A percentile compares a stretch with the other conserved stretches of the same genome.
Conservation (phyloP, 2,113 vertebrate species). For the Heterotis niloticus region DNA sequence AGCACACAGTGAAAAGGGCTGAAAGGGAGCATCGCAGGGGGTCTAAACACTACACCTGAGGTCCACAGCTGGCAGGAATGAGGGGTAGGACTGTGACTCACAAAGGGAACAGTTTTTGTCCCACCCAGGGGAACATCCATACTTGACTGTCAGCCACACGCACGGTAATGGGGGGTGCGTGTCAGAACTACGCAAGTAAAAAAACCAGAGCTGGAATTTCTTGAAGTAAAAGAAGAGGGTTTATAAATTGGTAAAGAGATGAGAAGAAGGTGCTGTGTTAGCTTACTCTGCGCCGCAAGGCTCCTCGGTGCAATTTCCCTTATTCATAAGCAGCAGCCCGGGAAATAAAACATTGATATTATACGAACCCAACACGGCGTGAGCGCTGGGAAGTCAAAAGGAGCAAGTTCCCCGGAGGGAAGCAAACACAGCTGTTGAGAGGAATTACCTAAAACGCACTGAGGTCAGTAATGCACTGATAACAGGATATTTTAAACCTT, state of each 20-base stretch:
- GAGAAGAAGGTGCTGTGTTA: conserved; percentile 63
- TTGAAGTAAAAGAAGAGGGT: conserved; percentile 27
- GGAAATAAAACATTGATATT: conserved; percentile 35
- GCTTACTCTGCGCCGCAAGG: conserved; percentile 28
- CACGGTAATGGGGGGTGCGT: conserved; percentile 24
- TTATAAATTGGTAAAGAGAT: conserved; percentile 58
- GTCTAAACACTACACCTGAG: too few relatives aligned
- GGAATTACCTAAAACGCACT: not conserved
- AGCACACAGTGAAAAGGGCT: too few relatives aligned
- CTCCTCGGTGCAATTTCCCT: conserved; percentile 18
- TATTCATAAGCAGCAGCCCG: conserved; percentile 2
- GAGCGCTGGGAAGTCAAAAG: too few relatives aligned
- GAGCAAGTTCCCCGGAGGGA: not conserved
- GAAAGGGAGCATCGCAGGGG: too few relatives aligned
- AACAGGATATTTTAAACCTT: not conserved
- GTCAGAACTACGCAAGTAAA: conserved; percentile 37
- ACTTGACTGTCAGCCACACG: conserved; percentile 23
- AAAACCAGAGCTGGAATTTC: not conserved
- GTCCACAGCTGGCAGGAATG: too few relatives aligned
- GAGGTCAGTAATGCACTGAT: not conserved
- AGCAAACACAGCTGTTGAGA: too few relatives aligned
- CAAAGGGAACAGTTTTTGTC: conserved; percentile 1
- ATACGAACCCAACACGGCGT: not conserved
- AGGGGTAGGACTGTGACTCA: conserved; percentile 41
- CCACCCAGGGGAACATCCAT: too few relatives aligned